These are phyloP conservation scores for Bettongia penicillata DNA, from an alignment of 2,113 vertebrate genomes.

Conservation along the genomic window DNA sequence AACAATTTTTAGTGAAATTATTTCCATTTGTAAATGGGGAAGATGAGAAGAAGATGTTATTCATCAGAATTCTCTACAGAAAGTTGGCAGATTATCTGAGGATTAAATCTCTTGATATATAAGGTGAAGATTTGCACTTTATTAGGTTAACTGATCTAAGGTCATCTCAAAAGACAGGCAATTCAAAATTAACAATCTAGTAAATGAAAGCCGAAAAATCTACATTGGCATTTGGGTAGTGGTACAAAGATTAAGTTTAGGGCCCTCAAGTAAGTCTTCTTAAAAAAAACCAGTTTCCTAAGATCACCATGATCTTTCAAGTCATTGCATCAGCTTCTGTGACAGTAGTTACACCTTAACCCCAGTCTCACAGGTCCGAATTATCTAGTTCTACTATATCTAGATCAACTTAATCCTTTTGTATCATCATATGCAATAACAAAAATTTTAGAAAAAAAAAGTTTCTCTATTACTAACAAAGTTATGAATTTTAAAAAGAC, in stretches of 20 bases:
- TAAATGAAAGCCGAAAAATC: background rate
- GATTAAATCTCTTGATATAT: constrained; percentile 6
- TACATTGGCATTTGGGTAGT: background rate
- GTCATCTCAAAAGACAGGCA: background rate
- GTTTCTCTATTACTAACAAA: constrained; percentile 22
- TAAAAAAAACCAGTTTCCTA: background rate
- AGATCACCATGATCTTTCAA: background rate
- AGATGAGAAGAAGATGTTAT: background rate
- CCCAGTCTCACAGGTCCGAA: background rate
- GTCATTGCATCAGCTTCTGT: background rate
- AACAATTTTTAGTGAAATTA: background rate
- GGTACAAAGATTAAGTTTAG: background rate
- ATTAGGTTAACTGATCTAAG: constrained; percentile 1
- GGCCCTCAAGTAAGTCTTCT: background rate
- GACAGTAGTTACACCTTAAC: no score
- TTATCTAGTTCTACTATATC: background rate
- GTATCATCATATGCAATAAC: background rate
- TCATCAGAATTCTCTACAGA: background rate
- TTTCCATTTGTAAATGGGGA: background rate
- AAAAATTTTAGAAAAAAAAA: constrained; percentile 1
- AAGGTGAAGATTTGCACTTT: background rate
- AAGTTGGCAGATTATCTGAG: background rate
- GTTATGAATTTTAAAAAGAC: background rate
- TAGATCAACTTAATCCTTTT: background rate
- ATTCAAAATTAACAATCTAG: constrained; percentile 9